Evolutionary conservation across 2,797 vertebrate genomes (phyloP).

Genomic region (Sebastes oblongus): DNA sequence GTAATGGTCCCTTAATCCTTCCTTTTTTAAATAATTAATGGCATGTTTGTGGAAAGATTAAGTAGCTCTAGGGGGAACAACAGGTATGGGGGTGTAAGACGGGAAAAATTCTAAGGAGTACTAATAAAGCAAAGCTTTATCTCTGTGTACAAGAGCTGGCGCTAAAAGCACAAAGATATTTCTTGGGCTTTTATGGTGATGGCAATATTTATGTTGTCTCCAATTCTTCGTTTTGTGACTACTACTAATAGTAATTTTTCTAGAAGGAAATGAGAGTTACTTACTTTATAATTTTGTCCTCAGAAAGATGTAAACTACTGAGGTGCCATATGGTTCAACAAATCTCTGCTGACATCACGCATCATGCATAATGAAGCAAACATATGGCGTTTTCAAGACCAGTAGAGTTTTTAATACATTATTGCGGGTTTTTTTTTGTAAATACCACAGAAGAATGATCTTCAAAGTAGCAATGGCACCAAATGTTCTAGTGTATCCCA

Average conservation of each 20-base stretch:
- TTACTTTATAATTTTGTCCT: slow-evolving; percentile 43
- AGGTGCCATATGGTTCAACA: slow-evolving; percentile 74
- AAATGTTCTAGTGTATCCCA: slow-evolving; percentile 6
- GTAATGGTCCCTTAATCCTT: slow-evolving; percentile 27
- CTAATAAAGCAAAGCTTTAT: slow-evolving; percentile 41
- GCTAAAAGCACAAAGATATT: slow-evolving; percentile 22
- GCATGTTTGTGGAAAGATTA: slow-evolving; percentile 42
- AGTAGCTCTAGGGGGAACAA: slow-evolving; percentile 18
- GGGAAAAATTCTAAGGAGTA: slow-evolving; percentile 39
- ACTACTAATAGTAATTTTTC: slow-evolving; percentile 26
- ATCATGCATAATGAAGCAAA: slow-evolving; percentile 78
- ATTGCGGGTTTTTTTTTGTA: slow-evolving; percentile 25
- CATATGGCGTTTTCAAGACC: slow-evolving; percentile 75
- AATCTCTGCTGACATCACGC: slow-evolving; percentile 71
- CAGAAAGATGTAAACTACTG: slow-evolving; percentile 52
- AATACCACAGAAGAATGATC: slow-evolving; percentile 40
- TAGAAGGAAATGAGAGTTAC: slow-evolving; percentile 36
- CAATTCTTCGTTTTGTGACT: slow-evolving; percentile 21
- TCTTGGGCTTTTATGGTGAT: slow-evolving; percentile 7
- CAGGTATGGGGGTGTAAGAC: slow-evolving; percentile 24
- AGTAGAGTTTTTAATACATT: slow-evolving; percentile 40
- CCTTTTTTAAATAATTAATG: slow-evolving; percentile 24
- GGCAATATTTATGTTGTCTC: slow-evolving; percentile 16
- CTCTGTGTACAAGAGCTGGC: slow-evolving; percentile 34
- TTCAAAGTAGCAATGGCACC: neutral